Base-by-base conservation (phyloP, 2,797 vertebrate genomes). In the Lithobates sylvaticus region DNA sequence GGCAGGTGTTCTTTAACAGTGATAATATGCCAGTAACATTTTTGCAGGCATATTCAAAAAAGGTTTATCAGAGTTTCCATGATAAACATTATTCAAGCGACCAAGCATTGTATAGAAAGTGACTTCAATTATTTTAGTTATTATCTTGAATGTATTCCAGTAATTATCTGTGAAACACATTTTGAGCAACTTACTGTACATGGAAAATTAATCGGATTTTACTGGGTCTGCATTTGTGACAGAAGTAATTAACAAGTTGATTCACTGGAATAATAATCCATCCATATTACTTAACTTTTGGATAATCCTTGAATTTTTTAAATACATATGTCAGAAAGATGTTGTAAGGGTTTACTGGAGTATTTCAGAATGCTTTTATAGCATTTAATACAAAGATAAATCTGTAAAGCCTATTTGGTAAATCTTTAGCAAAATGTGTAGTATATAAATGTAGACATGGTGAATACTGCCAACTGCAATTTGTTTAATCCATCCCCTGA, bases 211-310 rank as follows among this genome's bases (percentile, higher is more conserved):
- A 86, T 86, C 50, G 27, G 64, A 42, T 86, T 86, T 86, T 54
- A 39, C 73, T 82, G n/a, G 58, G 29, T 69, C 54, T 74, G 76
- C 61, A 80, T 85, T 79, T 71, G 32, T 82, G 47, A 82, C 85
- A 71, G 78, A 86, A 77, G 85, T 82, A 86, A 86, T 86, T 86
- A 81, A 86, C 34, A 34, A 58, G 32, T 64, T 81, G 78, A 76
- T 70, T 86, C 78, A 86, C 21, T 81, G 47, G 65, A 81, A 81
- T 76, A 82, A 70, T 86, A 81, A 86, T 68, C 73, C 78, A 71
- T 82, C 72, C 44, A 44, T 29, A 16, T 81, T 42, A 47, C 23
- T 68, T 44, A 76, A 47, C 44, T 81, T 81, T 77, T 64, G 78
- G 73, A 81, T 81, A 76, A 86, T 69, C 78, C 76, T 80, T 74